These are phyloP conservation scores for Hemicordylus capensis DNA, from an alignment of 2,113 vertebrate species.

Conservation along the genomic window DNA sequence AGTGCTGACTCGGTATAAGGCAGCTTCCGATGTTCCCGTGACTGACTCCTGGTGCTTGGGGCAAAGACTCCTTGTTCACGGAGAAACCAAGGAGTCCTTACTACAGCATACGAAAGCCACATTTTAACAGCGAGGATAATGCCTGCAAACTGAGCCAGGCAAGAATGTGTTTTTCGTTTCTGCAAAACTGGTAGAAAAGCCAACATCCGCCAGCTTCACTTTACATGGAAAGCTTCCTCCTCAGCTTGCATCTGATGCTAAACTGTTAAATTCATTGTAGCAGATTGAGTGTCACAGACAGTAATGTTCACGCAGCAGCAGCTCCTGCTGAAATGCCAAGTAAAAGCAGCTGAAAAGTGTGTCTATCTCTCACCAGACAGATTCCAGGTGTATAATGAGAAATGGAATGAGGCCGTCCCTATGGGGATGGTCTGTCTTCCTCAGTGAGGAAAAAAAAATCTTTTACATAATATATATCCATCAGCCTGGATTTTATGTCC, in stretches of 20 bases:
- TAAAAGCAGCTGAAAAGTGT: background rate
- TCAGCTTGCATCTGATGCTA: conserved; percentile 13
- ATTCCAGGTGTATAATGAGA: background rate
- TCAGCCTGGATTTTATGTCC: background rate
- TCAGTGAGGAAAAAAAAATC: background rate
- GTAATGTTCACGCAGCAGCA: background rate
- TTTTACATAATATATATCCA: background rate
- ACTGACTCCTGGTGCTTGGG: background rate
- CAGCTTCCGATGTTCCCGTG: too few species aligned
- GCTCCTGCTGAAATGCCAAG: background rate
- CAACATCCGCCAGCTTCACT: background rate
- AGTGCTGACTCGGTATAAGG: too few species aligned
- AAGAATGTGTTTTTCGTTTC: background rate
- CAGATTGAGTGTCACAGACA: conserved; percentile 12
- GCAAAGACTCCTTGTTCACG: background rate
- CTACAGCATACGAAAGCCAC: background rate
- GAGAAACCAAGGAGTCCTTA: background rate
- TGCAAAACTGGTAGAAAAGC: conserved; percentile 15
- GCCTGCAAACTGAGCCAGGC: background rate
- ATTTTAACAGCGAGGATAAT: background rate
- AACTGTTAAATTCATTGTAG: conserved; percentile 20
- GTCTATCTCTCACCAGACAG: background rate
- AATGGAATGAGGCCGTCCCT: background rate
- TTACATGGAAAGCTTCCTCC: background rate
- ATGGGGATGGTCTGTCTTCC: background rate